Percentiles rank a stretch among this genome's conserved stretches.
Conservation (phyloP, 2,113 vertebrate species). For the Cygnus atratus region DNA sequence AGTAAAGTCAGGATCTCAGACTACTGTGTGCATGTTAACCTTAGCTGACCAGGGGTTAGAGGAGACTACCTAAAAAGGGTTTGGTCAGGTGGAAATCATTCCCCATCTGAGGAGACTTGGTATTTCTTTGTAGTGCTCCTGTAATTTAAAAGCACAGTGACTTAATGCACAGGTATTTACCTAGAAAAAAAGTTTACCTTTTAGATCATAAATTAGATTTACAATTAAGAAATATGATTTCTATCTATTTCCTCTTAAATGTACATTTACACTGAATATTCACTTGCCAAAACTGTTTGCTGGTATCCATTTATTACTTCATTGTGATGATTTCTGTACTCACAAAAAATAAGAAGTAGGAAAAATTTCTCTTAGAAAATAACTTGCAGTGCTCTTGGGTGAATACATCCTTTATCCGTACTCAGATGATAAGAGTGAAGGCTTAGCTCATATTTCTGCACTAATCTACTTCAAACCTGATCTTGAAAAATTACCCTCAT, state of each 20-base stretch:
- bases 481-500: slow-evolving; percentile 73
- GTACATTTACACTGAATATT: background rate
- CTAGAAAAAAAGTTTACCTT: background rate
- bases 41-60: background rate
- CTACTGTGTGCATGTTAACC: background rate
- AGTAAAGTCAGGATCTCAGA: background rate
- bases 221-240: slow-evolving; percentile 40
- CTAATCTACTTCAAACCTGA: slow-evolving; percentile 70
- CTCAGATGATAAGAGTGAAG: slow-evolving; percentile 64
- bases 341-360: background rate
- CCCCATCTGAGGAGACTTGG: background rate
- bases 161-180: background rate
- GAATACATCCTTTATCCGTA: slow-evolving; percentile 69
- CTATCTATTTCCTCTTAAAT: background rate
- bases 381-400: slow-evolving; percentile 58
- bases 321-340: background rate
- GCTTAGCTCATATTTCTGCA: slow-evolving; percentile 70
- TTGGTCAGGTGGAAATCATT: background rate
- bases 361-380: slow-evolving; percentile 46
- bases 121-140: background rate
- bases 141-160: background rate
- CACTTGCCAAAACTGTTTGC: slow-evolving; percentile 32
- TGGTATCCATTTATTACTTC: background rate
- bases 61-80: background rate
- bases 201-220: slow-evolving; percentile 14